phyloP scores from a whole-genome alignment of 1,140 invertebrate genomes.

The Dendroctonus ponderosae region DNA sequence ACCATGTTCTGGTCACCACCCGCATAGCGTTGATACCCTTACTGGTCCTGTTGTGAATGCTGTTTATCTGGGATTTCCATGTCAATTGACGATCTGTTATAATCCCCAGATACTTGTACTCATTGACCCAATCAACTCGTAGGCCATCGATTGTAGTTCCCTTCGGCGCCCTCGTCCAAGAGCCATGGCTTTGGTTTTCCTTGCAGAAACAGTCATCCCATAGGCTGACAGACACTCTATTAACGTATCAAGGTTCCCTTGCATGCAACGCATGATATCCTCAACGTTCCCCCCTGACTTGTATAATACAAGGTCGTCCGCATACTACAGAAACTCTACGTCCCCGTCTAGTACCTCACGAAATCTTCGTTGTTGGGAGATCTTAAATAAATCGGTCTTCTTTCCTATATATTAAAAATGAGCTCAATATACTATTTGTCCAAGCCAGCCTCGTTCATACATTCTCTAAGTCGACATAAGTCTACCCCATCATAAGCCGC shows the following conservation, averaged over 20 bases:
- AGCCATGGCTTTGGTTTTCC: constrained; percentile 4
- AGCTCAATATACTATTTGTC: not conserved
- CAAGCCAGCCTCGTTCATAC: not conserved
- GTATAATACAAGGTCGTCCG: constrained; percentile 7
- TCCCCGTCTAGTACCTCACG: not conserved
- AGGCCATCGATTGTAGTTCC: not conserved
- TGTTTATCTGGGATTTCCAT: constrained; percentile 4
- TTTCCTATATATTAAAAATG: constrained; percentile 4
- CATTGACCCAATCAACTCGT: constrained; percentile 2
- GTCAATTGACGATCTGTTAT: not conserved
- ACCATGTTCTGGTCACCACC: constrained; percentile 16
- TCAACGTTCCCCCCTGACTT: not conserved
- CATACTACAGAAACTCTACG: constrained; percentile 1
- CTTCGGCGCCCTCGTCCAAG: not conserved
- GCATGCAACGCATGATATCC: not conserved
- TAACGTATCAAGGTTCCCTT: not conserved
- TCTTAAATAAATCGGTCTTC: not conserved
- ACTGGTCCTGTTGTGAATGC: not conserved
- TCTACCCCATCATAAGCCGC: constrained; percentile 7
- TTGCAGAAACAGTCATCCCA: not conserved
- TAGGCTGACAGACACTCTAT: not conserved
- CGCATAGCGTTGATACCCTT: constrained; percentile 13
- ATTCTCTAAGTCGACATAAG: not conserved
- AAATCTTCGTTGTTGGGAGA: constrained; percentile 1
- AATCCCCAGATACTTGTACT: constrained; percentile 6